Evolutionary conservation across 1,140 invertebrate species (phyloP), one percentile per base, ranked within the genome.

Genomic region (Nomia melanderi): DNA sequence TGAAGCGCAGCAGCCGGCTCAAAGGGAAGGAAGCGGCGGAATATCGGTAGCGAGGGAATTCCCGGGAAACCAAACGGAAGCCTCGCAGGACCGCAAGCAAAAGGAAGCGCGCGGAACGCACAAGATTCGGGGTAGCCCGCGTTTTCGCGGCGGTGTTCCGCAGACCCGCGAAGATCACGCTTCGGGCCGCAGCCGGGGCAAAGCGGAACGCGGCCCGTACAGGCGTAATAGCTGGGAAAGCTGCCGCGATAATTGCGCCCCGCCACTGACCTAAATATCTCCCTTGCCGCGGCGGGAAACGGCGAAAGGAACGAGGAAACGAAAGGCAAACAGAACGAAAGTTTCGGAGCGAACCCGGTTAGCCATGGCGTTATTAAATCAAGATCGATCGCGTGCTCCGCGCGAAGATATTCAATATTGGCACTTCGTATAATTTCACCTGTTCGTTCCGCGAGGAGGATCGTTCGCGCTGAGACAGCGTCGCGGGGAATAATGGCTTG

Each of bases 221-320:
- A 23, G 65, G 64, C 11, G 47, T 39, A 72, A 73, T 73, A 56
- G 69, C 39, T 73, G 47, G 53, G 41, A 65, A 78, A 74, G 62
- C 53, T 74, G 23, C 39, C 39, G 27, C 27, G 60, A 53, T 64
- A 53, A 78, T 78, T 78, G 70, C 60, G 47, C 23, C 53, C 31
- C 33, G n/a, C 20, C 31, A 44, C 41, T 74, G 70, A 78, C 77
- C 77, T 44, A 74, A 65, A 78, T 78, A 57, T 27, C 8, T 6
- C 20, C 7, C 6, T 20, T 23, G 20, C 12, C 23, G 31, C 12
- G 31, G 27, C 31, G 33, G 5, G 9, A 23, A 36, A 8, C 31
- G 12, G 23, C 17, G 25, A 69, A 59, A 47, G 25, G 39, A 36
- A 56, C 41, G 27, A 20, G 20, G n/a, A 9, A 14, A 17, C 20